phyloP scores from a whole-genome alignment of 2,888 invertebrate species.

The Augiades crinisus region DNA sequence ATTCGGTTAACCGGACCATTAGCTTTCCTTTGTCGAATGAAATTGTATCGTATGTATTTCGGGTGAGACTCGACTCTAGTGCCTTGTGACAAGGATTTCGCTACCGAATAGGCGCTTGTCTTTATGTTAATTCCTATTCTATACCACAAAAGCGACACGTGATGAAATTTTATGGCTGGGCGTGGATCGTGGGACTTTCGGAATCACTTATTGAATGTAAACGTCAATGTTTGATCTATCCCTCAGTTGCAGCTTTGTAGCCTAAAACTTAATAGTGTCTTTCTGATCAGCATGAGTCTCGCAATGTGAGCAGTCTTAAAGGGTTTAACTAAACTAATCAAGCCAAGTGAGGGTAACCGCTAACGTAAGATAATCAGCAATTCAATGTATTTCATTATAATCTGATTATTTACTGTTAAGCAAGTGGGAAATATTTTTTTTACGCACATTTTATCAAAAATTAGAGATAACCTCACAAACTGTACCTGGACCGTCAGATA shows the following conservation, averaged over 20 bases:
- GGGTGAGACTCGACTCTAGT: constrained; percentile 31
- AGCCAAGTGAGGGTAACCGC: no score
- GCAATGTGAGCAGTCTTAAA: no score
- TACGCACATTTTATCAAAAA: no score
- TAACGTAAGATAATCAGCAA: no score
- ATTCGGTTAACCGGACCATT: constrained; percentile 68
- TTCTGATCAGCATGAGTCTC: no score
- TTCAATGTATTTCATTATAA: no score
- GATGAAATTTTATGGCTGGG: constrained; percentile 44
- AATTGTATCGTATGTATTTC: constrained; percentile 26
- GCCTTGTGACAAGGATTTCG: constrained; percentile 28
- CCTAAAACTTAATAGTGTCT: no score
- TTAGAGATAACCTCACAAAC: no score
- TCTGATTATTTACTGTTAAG: no score
- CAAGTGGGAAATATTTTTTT: no score
- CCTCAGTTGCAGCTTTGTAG: neutral
- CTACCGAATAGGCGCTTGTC: constrained; percentile 31
- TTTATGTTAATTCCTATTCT: constrained; percentile 41
- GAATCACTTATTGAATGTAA: constrained; percentile 32
- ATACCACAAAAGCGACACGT: constrained; percentile 38
- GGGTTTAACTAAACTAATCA: no score
- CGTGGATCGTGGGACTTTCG: constrained; percentile 45
- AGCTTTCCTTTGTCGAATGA: constrained; percentile 55
- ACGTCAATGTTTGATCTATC: constrained; percentile 13
- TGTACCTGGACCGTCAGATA: no score